Conservation (phyloP, 2,888 invertebrate genomes). For the Synanthedon vespiformis region DNA sequence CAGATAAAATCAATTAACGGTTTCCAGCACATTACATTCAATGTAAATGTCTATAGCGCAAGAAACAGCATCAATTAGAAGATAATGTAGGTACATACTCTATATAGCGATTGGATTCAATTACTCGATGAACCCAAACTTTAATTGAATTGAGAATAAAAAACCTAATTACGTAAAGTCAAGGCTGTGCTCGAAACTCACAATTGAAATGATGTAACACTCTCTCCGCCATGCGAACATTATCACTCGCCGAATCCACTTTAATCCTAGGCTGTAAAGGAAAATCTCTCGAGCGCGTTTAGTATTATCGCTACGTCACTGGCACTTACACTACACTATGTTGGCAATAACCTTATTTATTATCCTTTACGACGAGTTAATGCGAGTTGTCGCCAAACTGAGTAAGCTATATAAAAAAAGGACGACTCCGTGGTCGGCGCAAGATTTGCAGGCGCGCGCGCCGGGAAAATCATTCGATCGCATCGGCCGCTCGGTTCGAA, state of each 20-base stretch:
- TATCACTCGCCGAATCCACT: constrained; percentile 55
- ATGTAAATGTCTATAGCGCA: too few species aligned
- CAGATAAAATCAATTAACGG: too few species aligned
- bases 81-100: too few species aligned
- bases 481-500: constrained; percentile 45
- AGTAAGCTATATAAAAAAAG: constrained; percentile 65
- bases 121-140: neutral
- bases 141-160: neutral
- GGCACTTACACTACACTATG: constrained; percentile 32
- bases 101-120: neutral
- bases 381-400: constrained; percentile 54
- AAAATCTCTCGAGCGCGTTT: constrained; percentile 52
- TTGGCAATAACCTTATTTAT: constrained; percentile 60
- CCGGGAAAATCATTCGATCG: constrained; percentile 49
- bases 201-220: constrained; percentile 48
- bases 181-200: constrained; percentile 9
- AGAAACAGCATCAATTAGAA: too few species aligned
- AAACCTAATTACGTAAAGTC: constrained; percentile 6
- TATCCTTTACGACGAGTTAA: constrained; percentile 66
- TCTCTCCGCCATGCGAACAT: constrained; percentile 26
- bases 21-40: too few species aligned
- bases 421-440: constrained; percentile 33
- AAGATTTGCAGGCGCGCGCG: constrained; percentile 45
- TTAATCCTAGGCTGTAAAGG: constrained; percentile 61
- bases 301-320: constrained; percentile 45